Conservation (phyloP, 2,797 vertebrate genomes). For the Leptatherina wallacei region DNA sequence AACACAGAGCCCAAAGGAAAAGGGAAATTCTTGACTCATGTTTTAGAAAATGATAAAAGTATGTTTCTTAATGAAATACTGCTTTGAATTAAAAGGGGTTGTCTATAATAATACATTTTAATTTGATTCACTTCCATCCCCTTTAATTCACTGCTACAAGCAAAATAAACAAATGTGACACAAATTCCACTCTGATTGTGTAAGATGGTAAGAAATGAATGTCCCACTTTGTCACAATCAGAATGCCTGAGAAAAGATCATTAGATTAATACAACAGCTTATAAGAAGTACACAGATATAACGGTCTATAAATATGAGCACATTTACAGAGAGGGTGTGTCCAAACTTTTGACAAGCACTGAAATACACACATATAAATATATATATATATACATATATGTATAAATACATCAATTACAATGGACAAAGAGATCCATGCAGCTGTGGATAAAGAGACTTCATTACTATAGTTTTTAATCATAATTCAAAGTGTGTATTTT, state of each 20-base stretch:
- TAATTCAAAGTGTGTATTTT: not conserved
- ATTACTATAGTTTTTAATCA: not conserved
- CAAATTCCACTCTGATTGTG: not conserved
- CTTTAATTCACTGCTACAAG: not conserved
- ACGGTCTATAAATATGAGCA: no score
- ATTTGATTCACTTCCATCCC: not conserved
- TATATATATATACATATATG: no score
- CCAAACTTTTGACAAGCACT: not conserved
- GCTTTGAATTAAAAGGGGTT: no score
- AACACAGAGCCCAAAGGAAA: not conserved
- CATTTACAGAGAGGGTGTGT: not conserved
- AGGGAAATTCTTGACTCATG: not conserved
- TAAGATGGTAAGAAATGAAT: no score
- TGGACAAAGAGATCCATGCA: not conserved
- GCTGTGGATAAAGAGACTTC: not conserved
- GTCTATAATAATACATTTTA: no score
- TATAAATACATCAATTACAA: no score
- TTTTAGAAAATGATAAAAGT: not conserved
- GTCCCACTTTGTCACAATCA: no score
- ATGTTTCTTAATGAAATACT: not conserved
- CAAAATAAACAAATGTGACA: not conserved
- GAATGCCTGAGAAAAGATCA: no score
- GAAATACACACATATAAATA: not conserved
- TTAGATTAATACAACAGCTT: no score
- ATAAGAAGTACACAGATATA: no score